phyloP scores from a whole-genome alignment of 2,113 vertebrate genomes.

The Phalacrocorax aristotelis region DNA sequence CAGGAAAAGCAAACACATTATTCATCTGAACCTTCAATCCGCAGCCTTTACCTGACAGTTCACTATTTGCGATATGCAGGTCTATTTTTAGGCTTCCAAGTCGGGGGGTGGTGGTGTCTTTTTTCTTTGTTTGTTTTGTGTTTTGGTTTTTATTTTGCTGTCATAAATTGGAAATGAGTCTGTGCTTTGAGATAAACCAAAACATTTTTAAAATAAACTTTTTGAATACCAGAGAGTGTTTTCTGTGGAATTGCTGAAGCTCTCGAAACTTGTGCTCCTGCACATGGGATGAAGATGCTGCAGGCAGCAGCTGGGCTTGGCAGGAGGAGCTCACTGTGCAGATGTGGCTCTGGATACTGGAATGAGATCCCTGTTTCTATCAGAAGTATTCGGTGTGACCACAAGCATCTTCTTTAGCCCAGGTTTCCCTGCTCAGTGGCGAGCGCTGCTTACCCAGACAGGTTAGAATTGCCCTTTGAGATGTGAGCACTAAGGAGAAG shows the following conservation, averaged over 20 bases:
- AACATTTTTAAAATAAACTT: neutral
- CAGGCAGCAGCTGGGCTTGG: neutral
- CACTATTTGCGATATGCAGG: neutral
- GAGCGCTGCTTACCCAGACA: neutral
- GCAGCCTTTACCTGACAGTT: conserved; percentile 51
- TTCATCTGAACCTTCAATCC: conserved; percentile 64
- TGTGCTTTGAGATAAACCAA: conserved; percentile 23
- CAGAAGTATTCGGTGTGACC: neutral
- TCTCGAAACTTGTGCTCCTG: neutral
- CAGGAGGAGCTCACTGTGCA: neutral
- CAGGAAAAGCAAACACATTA: conserved; percentile 71
- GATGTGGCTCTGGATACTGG: neutral
- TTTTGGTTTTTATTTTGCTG: conserved; percentile 30
- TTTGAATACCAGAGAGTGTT: neutral
- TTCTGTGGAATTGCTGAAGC: neutral
- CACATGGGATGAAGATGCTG: neutral
- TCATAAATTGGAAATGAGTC: conserved; percentile 32
- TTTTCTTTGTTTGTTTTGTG: neutral
- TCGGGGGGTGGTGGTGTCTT: neutral
- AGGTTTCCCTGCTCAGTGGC: neutral
- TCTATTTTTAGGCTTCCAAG: conserved; percentile 56
- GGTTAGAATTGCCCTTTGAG: neutral
- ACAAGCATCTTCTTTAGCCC: neutral
- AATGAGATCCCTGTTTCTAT: neutral
- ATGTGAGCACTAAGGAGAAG: neutral